Percentiles rank a stretch among this genome's conserved stretches.
These are phyloP conservation scores for Peromyscus aztecus DNA, from an alignment of 2,797 vertebrate genomes.

Conservation along the genomic window DNA sequence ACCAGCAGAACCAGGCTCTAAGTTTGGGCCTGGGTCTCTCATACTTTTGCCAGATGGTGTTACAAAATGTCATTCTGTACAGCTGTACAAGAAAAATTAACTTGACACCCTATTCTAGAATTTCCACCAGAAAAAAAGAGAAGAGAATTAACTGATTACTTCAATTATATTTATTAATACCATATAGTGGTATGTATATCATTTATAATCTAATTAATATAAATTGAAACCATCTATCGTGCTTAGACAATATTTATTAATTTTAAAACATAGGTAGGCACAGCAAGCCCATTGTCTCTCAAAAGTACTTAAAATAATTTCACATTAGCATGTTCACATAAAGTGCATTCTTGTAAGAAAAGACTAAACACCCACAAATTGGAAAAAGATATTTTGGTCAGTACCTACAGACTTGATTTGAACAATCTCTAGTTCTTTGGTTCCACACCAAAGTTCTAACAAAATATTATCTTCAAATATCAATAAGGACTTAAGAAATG, in stretches of 20 bases:
- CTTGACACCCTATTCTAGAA: background rate
- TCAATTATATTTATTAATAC: slow-evolving; percentile 53
- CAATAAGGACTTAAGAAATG: background rate
- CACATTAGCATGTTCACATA: slow-evolving; percentile 21
- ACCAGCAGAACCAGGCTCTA: background rate
- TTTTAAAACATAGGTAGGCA: slow-evolving; percentile 64
- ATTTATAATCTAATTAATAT: slow-evolving; percentile 39
- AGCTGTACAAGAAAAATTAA: slow-evolving; percentile 44
- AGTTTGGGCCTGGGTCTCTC: background rate
- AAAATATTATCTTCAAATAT: slow-evolving; percentile 35
- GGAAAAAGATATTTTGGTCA: slow-evolving; percentile 27
- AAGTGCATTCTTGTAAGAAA: slow-evolving; percentile 17
- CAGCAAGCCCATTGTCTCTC: slow-evolving; percentile 33
- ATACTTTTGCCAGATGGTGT: background rate
- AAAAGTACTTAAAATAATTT: slow-evolving; percentile 47
- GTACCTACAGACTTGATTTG: slow-evolving; percentile 7
- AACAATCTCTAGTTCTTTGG: slow-evolving; percentile 42
- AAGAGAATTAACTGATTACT: slow-evolving; percentile 43
- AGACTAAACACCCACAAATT: slow-evolving; percentile 29
- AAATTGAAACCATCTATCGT: slow-evolving; percentile 64
- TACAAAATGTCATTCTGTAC: background rate
- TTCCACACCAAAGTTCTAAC: slow-evolving; percentile 41
- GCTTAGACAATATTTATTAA: slow-evolving; percentile 74
- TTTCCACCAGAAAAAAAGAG: background rate
- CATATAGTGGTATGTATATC: background rate